Evolutionary conservation across 2,888 invertebrate genomes (phyloP), one percentile per base, ranked within the genome.

Genomic region (Apodemia mormo): DNA sequence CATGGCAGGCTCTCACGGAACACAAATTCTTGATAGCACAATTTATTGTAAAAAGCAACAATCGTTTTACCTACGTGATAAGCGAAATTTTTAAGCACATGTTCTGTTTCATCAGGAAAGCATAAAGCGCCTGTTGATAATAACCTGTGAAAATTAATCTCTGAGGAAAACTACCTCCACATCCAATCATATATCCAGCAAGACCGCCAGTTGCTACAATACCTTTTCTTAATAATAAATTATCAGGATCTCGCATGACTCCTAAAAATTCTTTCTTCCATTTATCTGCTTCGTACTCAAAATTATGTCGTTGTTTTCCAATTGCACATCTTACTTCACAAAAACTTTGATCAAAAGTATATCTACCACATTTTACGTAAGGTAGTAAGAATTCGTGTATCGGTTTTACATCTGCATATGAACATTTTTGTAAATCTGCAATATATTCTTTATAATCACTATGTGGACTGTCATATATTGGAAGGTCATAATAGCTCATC

Each of bases 401-500:
- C 70, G 70, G 75, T 56, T 72, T 77, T 33, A 70, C 52, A 7
- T 52, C 14, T 52, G 52, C 14, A 52, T 52, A 7, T 52, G 52
- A n/a, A 7, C 52, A 6, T 52, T 52, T 52, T 52, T 52, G n/a
- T n/a, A n/a, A 52, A 52, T 52, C 52, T 52, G n/a, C n/a, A n/a
- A 22, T 52, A n/a, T 52, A 52, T n/a, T 52, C 52, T 52, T 52
- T 52, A 8, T 52, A 52, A 52, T 52, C 52, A 52, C n/a, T 52
- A 52, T 52, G 52, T 8, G 52, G 52, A 52, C 52, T 52, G 8
- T 52, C 52, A n/a, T 52, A 52, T 52, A 52, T 14, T 22, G 52
- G n/a, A 52, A 52, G 52, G 22, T 52, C 52, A 22, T 52, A n/a
- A 22, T 52, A 52, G 7, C 8, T 52, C 52, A 52, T 52, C 2